phyloP scores from a whole-genome alignment of 2,113 vertebrate genomes.

The Tor tambroides region DNA sequence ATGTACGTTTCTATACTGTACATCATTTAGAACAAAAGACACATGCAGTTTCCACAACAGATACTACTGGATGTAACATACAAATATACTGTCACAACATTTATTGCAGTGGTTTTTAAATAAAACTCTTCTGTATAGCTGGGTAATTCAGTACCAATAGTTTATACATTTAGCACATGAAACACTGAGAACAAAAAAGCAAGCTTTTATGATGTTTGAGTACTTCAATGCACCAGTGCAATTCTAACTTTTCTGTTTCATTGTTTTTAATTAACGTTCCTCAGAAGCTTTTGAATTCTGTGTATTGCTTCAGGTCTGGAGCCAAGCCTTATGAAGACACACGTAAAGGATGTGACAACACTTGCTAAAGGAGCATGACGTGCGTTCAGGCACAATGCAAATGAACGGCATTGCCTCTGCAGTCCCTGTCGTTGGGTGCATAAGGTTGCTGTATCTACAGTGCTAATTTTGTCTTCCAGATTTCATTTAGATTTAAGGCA shows the following conservation, averaged over 20 bases:
- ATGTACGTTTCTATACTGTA: neutral
- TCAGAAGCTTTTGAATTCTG: neutral
- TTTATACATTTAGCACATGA: neutral
- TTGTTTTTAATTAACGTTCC: neutral
- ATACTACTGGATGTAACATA: neutral
- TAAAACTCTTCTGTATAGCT: neutral
- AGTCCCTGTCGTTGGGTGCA: slow-evolving; percentile 57
- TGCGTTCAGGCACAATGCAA: slow-evolving; percentile 24
- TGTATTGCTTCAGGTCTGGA: neutral
- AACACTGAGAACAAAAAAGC: neutral
- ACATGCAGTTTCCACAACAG: slow-evolving; percentile 17
- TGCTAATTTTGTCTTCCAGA: slow-evolving; percentile 76
- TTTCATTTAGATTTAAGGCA: slow-evolving; percentile 59
- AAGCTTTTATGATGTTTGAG: neutral
- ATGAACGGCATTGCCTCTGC: slow-evolving; percentile 58
- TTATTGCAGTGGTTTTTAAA: slow-evolving; percentile 13
- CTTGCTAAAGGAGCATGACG: neutral
- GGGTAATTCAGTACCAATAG: neutral
- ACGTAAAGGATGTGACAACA: neutral
- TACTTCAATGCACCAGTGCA: neutral
- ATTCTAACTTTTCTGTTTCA: neutral
- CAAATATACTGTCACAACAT: neutral
- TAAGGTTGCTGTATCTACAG: slow-evolving; percentile 70
- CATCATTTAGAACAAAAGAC: slow-evolving; percentile 5
- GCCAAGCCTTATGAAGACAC: neutral